Base-by-base conservation (phyloP, 1,140 invertebrate species). In the Ladona fulva region DNA sequence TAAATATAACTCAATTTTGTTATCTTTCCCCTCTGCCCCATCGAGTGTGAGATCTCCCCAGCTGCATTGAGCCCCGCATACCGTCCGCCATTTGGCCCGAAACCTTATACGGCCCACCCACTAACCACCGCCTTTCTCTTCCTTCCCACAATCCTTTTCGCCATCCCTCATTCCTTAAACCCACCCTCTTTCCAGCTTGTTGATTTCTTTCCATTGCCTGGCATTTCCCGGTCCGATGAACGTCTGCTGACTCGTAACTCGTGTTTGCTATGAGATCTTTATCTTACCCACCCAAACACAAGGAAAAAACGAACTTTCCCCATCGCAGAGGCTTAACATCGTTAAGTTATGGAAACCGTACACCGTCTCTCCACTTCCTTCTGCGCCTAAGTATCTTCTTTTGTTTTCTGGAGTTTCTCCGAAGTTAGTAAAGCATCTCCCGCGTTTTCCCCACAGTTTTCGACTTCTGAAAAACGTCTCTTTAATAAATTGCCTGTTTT, bases 121-220 rank as follows among this genome's bases (percentile, higher is more conserved):
- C n/a, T n/a, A n/a, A n/a, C n/a, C n/a, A n/a, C n/a, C 29, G 29
- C 29, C 29, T 37, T 37, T 37, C 29, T 37, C 29, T 37, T 37
- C 29, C 8, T 37, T 37, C 29, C 29, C 52, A 66, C 14, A 66
- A 66, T 66, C 44, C 44, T 52, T 52, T 19, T 19, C 44, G 19
- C 10, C 44, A 52, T 52, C 52, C 52, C 52, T 22, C 52, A 66
- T 22, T 66, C 52, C 52, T 3, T 66, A 66, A 19, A 66, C 52
- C 14, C 52, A 16, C 52, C 52, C 52, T 66, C 52, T 66, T 66
- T 66, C 3, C 52, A 12, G 52, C 52, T 66, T 19, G 52, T 66
- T 66, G 52, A 66, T 66, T 66, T 66, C 52, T 66, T 66, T 66
- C 52, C 52, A 66, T 66, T 66, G 52, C 52, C 52, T 66, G 52